Evolutionary conservation across 2,888 invertebrate genomes (phyloP).

Genomic region (Strigamia crassipes): DNA sequence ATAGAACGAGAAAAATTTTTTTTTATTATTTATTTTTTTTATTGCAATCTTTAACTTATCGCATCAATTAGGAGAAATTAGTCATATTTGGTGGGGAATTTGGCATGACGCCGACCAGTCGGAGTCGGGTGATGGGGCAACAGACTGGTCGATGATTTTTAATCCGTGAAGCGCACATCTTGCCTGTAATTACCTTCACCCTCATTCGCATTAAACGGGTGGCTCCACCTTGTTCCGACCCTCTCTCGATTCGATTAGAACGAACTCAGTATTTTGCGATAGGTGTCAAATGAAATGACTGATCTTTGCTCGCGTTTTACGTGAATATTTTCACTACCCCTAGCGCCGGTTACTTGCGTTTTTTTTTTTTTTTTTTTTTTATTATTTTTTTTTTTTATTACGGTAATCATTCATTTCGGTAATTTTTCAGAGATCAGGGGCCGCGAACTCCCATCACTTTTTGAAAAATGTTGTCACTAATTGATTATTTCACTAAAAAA

Average conservation of each 20-base stretch:
- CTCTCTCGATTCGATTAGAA: neutral
- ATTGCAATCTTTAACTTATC: neutral
- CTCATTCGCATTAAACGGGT: constrained; percentile 11
- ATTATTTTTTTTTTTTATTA: no score
- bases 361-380: neutral
- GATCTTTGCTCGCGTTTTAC: no score
- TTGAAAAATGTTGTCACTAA: no score
- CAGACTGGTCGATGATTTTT: constrained; percentile 37
- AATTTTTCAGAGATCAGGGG: no score
- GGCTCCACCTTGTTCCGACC: constrained; percentile 5
- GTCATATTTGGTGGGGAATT: constrained; percentile 26
- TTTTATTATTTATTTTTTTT: neutral
- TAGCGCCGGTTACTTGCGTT: neutral
- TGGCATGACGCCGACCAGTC: constrained; percentile 39
- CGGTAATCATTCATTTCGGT: no score
- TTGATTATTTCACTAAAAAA: no score
- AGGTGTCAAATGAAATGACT: no score
- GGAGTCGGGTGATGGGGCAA: neutral
- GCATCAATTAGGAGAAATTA: constrained; percentile 29
- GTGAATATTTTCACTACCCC: no score
- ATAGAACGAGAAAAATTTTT: neutral
- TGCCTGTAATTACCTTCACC: constrained; percentile 29
- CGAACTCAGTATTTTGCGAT: no score
- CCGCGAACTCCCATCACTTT: no score
- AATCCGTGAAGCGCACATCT: constrained; percentile 38